Evolutionary conservation across 2,888 invertebrate species (phyloP).

Genomic region (Zaprionus obscuricornis): DNA sequence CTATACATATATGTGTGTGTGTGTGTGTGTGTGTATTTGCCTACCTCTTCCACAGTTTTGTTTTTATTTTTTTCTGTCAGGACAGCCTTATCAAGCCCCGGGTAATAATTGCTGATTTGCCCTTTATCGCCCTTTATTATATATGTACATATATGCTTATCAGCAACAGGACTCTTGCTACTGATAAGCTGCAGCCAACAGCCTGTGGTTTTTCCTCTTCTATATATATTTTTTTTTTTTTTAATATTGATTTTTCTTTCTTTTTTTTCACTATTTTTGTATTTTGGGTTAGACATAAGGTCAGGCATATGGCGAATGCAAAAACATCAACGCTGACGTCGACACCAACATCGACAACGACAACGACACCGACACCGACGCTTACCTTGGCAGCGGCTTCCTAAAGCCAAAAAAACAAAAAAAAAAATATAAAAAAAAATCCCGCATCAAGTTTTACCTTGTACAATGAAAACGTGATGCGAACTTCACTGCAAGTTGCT

Average conservation of each 20-base stretch:
- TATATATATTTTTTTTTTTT: constrained; percentile 15
- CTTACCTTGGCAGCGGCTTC: constrained; percentile 64
- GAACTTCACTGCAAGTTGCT: constrained; percentile 46
- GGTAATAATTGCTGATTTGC: constrained; percentile 47
- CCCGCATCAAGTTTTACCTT: constrained; percentile 24
- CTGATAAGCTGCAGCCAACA: constrained; percentile 48
- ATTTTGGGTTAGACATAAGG: constrained; percentile 30
- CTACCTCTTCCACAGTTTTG: constrained; percentile 10
- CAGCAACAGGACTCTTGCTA: constrained; percentile 54
- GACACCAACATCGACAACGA: constrained; percentile 5
- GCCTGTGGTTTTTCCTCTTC: background rate
- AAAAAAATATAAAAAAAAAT: too few relatives aligned
- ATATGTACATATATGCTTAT: constrained; percentile 30
- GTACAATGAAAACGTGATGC: constrained; percentile 37
- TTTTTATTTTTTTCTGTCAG: constrained; percentile 46
- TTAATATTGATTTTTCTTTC: background rate
- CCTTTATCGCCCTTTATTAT: constrained; percentile 34
- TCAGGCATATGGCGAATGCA: constrained; percentile 44
- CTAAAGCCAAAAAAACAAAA: too few relatives aligned
- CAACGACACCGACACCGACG: constrained; percentile 16
- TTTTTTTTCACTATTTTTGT: background rate
- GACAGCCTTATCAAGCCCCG: constrained; percentile 51
- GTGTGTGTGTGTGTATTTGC: constrained; percentile 9
- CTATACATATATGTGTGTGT: too few relatives aligned
- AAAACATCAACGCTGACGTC: too few relatives aligned